These are phyloP conservation scores for Stichodactyla helianthus DNA, from an alignment of 64 coral and sea anemone genomes.

Conservation along the genomic window DNA sequence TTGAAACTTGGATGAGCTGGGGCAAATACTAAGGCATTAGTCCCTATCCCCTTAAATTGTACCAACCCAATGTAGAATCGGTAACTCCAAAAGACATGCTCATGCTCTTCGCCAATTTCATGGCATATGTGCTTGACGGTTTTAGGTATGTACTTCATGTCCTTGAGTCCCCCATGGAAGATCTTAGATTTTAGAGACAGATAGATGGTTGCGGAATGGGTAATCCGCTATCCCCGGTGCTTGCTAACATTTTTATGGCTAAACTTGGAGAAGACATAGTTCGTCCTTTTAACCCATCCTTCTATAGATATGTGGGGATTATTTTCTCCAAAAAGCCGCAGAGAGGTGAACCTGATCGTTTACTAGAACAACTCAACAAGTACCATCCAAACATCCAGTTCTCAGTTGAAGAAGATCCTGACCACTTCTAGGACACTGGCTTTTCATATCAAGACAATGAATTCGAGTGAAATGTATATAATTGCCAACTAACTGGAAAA, in stretches of 20 bases:
- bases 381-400: conserved; percentile 23
- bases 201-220: conserved; percentile 12
- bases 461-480: conserved; percentile 26
- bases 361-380: conserved; percentile 9
- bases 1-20: too few species aligned
- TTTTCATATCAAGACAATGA: conserved; percentile 22
- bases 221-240: conserved; percentile 5
- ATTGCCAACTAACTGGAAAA: conserved; percentile 27
- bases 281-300: conserved; percentile 21
- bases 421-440: conserved; percentile 16
- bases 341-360: background rate
- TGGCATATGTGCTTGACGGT: too few species aligned
- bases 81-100: too few species aligned
- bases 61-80: too few species aligned
- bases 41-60: too few species aligned
- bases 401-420: conserved; percentile 19
- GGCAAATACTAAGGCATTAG: too few species aligned
- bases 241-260: conserved; percentile 17
- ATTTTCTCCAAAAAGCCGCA: conserved; percentile 25
- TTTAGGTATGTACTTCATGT: too few species aligned
- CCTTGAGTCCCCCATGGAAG: too few species aligned
- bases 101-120: too few species aligned
- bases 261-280: conserved; percentile 12
- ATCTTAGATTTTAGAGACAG: conserved; percentile 22
- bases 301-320: conserved; percentile 18